A percentile compares a stretch with the other conserved stretches of the same genome.
Evolutionary conservation across 2,113 vertebrate species (phyloP).

Genomic region (Crotophaga sulcirostris): DNA sequence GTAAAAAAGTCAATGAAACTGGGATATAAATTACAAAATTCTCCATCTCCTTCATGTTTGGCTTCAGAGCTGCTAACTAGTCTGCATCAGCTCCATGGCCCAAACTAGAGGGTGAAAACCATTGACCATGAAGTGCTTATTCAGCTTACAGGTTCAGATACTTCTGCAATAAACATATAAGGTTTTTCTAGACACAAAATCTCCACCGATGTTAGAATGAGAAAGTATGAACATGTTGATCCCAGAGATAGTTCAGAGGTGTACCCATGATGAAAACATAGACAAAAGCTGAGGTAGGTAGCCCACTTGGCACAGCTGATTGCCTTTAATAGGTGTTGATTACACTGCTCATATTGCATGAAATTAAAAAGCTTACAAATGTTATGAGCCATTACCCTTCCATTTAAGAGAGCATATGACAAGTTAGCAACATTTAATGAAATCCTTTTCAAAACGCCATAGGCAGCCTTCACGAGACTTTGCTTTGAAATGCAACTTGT

Average conservation of each 20-base stretch:
- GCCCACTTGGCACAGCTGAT: constrained; percentile 74
- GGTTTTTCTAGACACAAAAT: background rate
- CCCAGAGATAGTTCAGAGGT: constrained; percentile 25
- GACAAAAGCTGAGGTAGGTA: constrained; percentile 73
- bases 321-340: constrained; percentile 81
- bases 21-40: background rate
- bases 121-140: background rate
- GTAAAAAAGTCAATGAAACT: background rate
- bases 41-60: background rate
- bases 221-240: background rate
- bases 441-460: constrained; percentile 78
- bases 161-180: background rate
- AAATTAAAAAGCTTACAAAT: constrained; percentile 87
- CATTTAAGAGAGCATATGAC: constrained; percentile 81
- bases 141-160: background rate
- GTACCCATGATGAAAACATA: constrained; percentile 49
- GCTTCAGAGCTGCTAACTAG: background rate
- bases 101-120: background rate
- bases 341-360: constrained; percentile 83
- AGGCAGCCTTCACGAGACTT: constrained; percentile 60
- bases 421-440: constrained; percentile 81
- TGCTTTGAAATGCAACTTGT: constrained; percentile 58
- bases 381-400: constrained; percentile 83
- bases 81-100: background rate
- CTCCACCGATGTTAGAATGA: background rate